Base-by-base conservation (phyloP, 2,113 vertebrate genomes). In the Tretioscincus oriximinensis region DNA sequence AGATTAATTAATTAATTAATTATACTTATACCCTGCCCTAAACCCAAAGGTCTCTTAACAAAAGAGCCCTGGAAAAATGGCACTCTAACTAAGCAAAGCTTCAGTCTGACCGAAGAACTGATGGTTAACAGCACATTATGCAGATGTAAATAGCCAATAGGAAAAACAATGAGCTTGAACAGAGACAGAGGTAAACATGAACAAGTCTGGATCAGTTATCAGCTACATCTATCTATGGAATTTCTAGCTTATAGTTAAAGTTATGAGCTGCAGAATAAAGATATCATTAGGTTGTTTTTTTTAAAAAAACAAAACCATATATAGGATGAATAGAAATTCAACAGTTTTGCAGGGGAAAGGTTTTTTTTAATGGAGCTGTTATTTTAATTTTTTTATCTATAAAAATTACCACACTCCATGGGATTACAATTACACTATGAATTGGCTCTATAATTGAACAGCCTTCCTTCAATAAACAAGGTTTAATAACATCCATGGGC, bases 391-490 rank as follows among this genome's bases (percentile, higher is more conserved):
- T 92, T 91, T 84, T 89, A 76, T 90, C 80, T 72, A 21, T 90
- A 90, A 90, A 92, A 91, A 71, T 80, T 67, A 87, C 61, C 67
- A 83, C 74, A 47, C 72, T 86, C 80, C 86, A 71, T 85, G 76
- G 84, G 80, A 89, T 93, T 79, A n/a, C 81, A 86, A 89, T 91
- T 92, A 89, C 84, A 81, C 3, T 24, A 85, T 92, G 88, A 90
- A 92, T 87, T 92, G 89, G 84, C 78, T 87, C 85, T 88, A 20
- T 88, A 89, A 92, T 88, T 92, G 82, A 89, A 29, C 16, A 88
- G 86, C 20, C 65, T 26, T 74, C 79, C 81, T 72, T 89, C 81
- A 85, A 72, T 88, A 92, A 91, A 91, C 77, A 14, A 87, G 70
- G 71, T 89, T 91, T 70, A 76, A 82, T 88, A 85, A 88, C 81